Conservation (phyloP, 2,797 vertebrate genomes). For the Pteropus rufus region DNA sequence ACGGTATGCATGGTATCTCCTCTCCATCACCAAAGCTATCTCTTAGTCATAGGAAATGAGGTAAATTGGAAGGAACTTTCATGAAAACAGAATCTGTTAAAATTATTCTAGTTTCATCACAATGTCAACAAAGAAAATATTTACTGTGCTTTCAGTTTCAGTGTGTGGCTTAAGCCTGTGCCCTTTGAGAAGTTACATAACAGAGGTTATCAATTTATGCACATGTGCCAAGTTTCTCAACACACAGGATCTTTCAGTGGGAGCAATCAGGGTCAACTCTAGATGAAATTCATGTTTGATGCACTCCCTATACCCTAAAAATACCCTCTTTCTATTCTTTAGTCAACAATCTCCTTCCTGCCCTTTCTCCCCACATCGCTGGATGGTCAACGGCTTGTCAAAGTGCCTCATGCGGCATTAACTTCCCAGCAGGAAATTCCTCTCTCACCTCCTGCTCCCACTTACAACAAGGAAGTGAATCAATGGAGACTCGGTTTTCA, state of each 20-base stretch:
- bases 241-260: neutral
- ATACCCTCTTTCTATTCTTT: neutral
- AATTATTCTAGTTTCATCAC: constrained; percentile 19
- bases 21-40: neutral
- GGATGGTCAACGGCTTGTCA: neutral
- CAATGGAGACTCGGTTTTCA: neutral
- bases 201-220: neutral
- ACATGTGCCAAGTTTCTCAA: neutral
- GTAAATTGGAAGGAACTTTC: neutral
- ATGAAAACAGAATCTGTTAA: constrained; percentile 14
- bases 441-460: neutral
- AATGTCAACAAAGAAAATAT: neutral
- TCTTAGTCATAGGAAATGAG: neutral
- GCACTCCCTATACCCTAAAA: neutral
- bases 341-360: constrained; percentile 3
- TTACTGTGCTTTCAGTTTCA: constrained; percentile 8
- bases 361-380: neutral
- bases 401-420: neutral
- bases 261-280: neutral
- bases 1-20: neutral
- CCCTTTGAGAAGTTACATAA: constrained; percentile 16
- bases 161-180: neutral
- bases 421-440: neutral
- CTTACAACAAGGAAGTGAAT: neutral
- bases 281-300: neutral